These are phyloP conservation scores for Cottus gobio DNA, from an alignment of 2,113 vertebrate genomes.

Conservation along the genomic window DNA sequence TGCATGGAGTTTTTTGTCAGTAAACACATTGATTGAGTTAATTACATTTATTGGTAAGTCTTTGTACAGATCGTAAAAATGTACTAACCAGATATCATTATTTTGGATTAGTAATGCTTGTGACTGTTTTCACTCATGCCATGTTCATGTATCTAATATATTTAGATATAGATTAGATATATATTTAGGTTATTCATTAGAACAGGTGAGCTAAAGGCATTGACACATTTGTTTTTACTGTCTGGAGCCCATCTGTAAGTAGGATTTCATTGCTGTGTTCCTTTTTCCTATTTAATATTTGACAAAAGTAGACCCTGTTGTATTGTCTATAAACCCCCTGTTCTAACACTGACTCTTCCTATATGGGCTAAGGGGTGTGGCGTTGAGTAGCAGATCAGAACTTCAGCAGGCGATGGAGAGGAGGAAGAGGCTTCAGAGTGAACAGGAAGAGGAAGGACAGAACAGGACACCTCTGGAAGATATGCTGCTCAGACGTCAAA, in stretches of 20 bases:
- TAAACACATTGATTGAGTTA: too few relatives aligned
- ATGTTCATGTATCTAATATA: too few relatives aligned
- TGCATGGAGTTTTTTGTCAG: too few relatives aligned
- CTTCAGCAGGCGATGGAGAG: slow-evolving; percentile 80
- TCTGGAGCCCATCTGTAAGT: background rate
- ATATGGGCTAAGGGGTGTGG: slow-evolving; percentile 66
- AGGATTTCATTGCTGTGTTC: background rate
- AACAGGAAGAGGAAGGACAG: slow-evolving; percentile 70
- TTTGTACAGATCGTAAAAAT: too few relatives aligned
- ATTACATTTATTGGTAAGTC: too few relatives aligned
- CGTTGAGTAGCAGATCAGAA: slow-evolving; percentile 77
- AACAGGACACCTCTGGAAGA: slow-evolving; percentile 74
- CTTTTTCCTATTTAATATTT: background rate
- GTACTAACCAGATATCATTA: too few relatives aligned
- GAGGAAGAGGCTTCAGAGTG: slow-evolving; percentile 75
- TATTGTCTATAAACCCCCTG: background rate
- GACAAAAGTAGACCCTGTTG: background rate
- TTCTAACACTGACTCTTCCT: background rate
- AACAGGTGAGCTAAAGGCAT: too few relatives aligned
- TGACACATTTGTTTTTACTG: background rate
- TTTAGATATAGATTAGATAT: too few relatives aligned
- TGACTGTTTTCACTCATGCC: too few relatives aligned
- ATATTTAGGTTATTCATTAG: too few relatives aligned
- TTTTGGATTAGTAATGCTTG: too few relatives aligned
- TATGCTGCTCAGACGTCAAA: slow-evolving; percentile 75